phyloP scores from a whole-genome alignment of 2,797 vertebrate genomes.

The Australoheros facetus region DNA sequence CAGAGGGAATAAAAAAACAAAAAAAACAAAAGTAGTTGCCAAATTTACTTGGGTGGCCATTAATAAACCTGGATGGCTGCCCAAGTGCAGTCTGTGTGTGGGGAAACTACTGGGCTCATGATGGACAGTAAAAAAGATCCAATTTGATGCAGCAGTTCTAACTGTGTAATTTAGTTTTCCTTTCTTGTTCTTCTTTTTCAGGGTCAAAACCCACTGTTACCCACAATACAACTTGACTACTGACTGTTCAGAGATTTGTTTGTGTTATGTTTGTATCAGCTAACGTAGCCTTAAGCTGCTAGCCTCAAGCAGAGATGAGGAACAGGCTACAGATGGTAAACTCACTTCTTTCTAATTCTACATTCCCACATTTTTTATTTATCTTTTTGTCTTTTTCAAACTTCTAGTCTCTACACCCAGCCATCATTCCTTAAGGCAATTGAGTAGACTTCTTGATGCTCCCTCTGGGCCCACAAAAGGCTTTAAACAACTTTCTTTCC shows the following conservation, averaged over 20 bases:
- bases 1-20: background rate
- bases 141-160: background rate
- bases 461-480: constrained; percentile 6
- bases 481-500: background rate
- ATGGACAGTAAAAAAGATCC: constrained; percentile 9
- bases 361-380: background rate
- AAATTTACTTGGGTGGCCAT: constrained; percentile 3
- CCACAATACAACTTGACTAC: background rate
- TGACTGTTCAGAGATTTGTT: background rate
- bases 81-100: constrained; percentile 8
- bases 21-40: background rate
- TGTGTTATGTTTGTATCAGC: background rate
- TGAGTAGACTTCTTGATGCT: constrained; percentile 2
- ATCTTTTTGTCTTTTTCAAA: background rate
- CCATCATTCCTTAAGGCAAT: constrained; percentile 8
- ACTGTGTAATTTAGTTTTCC: background rate
- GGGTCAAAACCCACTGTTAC: background rate
- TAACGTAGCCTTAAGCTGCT: background rate
- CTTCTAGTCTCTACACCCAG: background rate
- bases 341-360: background rate
- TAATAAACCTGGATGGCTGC: constrained; percentile 2
- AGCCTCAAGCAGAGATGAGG: background rate
- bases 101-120: constrained; percentile 10
- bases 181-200: background rate
- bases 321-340: background rate